Conservation (phyloP, 2,797 vertebrate genomes). For the Phoebastria nigripes region DNA sequence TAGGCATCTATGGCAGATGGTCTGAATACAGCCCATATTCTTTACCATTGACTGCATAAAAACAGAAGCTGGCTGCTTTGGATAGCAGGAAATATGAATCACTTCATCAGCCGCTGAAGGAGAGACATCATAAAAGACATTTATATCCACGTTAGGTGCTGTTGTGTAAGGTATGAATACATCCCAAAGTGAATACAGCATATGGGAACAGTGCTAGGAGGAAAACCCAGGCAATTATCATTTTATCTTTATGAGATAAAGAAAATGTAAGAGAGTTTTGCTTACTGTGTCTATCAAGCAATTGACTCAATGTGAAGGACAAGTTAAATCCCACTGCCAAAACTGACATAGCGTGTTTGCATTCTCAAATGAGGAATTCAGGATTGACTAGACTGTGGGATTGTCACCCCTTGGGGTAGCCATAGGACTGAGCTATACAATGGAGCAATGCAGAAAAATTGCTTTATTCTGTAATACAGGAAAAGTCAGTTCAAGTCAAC, state of each 20-base stretch:
- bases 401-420: background rate
- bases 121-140: constrained; percentile 14
- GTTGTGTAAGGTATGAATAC: constrained; percentile 37
- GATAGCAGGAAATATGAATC: constrained; percentile 51
- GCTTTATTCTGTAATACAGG: background rate
- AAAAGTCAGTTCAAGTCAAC: background rate
- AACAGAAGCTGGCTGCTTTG: constrained; percentile 32
- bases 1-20: constrained; percentile 36
- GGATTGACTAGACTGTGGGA: background rate
- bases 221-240: background rate
- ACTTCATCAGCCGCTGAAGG: constrained; percentile 42
- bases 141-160: constrained; percentile 16
- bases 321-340: background rate
- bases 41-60: constrained; percentile 25
- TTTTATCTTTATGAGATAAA: background rate
- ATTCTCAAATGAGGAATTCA: background rate
- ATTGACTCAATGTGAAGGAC: background rate
- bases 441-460: background rate
- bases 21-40: constrained; percentile 34
- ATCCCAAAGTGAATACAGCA: background rate
- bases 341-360: background rate
- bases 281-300: background rate
- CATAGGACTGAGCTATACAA: background rate
- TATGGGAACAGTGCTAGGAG: background rate
- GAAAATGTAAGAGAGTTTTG: background rate